Base-by-base conservation (phyloP, 2,113 vertebrate species). In the Xiphophorus hellerii region DNA sequence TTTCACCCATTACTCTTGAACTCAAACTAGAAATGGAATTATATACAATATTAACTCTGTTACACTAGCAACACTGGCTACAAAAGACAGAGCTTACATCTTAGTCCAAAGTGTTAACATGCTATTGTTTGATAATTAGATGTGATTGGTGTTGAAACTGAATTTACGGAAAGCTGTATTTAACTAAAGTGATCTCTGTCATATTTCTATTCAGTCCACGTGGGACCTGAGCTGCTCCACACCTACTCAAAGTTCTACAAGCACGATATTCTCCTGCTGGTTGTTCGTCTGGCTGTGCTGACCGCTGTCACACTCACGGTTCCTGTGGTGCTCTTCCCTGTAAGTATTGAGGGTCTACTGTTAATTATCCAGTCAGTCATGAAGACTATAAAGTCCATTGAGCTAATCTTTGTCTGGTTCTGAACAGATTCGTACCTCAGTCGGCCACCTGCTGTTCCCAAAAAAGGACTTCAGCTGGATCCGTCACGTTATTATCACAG, bases 261-360 rank as follows among this genome's bases (percentile, higher is more conserved):
- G 69, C 63, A 87, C 37, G 98, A 98, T n/a, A 65, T 96, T 60
- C 35, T 99, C 54, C 95, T 99, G 42, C 96, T 99, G 30, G 94
- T 98, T 62, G 98, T 99, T 42, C 97, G 97, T 20, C 89, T 99
- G 15, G 98, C 98, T 14, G 98, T 99, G 64, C 93, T 99, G 77
- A 85, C 96, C 60, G 98, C 98, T 17, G 97, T 99, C 63, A 98
- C 96, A 1, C 94, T 99, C 73, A 99, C 98, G 4, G 97, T 99
- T 1, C 98, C 98, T 3, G 97, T 99, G 9, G 97, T 98, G 61
- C 96, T 99, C 82, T 99, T 99, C 88, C 98, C 98, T 1, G 98
- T 99, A 93, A 96, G 97, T 95, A 28, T 69, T 28, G 11, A 15
- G 28, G 10, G 9, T 1, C 11, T 10, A 1, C 0, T 0, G 3